Evolutionary conservation across 2,113 vertebrate genomes (phyloP).

Genomic region (Myiozetetes cayanensis): DNA sequence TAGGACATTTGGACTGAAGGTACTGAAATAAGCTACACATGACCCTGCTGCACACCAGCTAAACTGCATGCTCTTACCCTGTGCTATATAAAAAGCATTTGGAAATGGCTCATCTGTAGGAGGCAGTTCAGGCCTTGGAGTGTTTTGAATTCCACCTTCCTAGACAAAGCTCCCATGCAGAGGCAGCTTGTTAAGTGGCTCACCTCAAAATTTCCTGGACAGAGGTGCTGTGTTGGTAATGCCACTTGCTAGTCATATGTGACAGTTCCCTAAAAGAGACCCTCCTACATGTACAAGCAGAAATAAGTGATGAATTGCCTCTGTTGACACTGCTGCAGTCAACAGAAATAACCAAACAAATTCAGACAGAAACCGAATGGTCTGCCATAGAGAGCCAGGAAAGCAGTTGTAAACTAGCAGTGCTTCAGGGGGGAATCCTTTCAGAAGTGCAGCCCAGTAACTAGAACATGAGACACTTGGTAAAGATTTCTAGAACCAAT

Average conservation of each 20-base stretch:
- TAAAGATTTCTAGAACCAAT: background rate
- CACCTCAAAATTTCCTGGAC: background rate
- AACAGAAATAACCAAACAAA: background rate
- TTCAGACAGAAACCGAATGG: background rate
- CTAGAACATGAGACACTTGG: background rate
- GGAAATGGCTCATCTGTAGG: background rate
- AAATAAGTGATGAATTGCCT: background rate
- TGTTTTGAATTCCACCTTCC: background rate
- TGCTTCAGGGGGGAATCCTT: background rate
- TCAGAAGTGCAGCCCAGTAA: background rate
- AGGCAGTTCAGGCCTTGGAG: background rate
- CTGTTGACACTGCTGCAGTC: background rate
- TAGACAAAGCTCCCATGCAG: background rate
- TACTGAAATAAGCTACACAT: background rate
- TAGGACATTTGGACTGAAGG: background rate
- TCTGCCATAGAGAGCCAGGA: background rate
- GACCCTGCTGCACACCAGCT: background rate
- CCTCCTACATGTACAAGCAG: background rate
- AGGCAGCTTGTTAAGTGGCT: background rate
- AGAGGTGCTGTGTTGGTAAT: background rate
- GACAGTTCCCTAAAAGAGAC: background rate
- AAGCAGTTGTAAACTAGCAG: background rate
- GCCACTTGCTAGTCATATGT: background rate
- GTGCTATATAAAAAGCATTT: background rate
- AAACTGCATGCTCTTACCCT: background rate